Evolutionary conservation across 2,113 vertebrate genomes (phyloP), one percentile per base, ranked within the genome.

Genomic region (Nothocercus nigrocapillus): DNA sequence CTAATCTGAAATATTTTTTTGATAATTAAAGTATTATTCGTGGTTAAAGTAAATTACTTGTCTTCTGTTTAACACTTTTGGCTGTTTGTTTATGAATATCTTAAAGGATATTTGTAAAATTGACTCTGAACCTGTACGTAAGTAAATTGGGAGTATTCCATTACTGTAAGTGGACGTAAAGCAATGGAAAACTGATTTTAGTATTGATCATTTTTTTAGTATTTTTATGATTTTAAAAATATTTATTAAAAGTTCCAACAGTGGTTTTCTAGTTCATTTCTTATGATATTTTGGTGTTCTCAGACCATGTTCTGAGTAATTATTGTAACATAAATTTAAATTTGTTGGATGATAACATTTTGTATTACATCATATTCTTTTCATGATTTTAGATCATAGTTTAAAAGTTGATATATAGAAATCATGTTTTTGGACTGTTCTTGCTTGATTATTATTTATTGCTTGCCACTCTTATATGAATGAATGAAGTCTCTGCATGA

Each of bases 1-100:
- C 54, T 94, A 62, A 85, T 94, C 93, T 88, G 83, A 95, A 97
- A 76, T 24, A n/a, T 66, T 56, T 94, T 98, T 96, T 92, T 97
- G 82, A 93, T 92, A 63, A 77, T 88, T 93, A 92, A 90, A 95
- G 76, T 67, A 92, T 79, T 94, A 85, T 27, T 88, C 16, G 8
- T 93, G 53, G 58, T 92, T 94, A 19, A 93, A 89, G 87, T 92
- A 95, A 95, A 96, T 95, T 92, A 75, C 69, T 81, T 97, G n/a
- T 93, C 94, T 88, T 90, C 82, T 94, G 32, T n/a, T 83, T 76
- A 96, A 94, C 76, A 53, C 9, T 69, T 97, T 95, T 76, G 27
- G 21, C 49, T 78, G 42, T 89, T 88, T 93, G 56, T 93, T 95
- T 81, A 76, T 81, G 96, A 96, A 94, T 81, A 59, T 90, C 6